Evolutionary conservation across 2,113 vertebrate species (phyloP).

Genomic region (Dunckerocampus dactyliophorus): DNA sequence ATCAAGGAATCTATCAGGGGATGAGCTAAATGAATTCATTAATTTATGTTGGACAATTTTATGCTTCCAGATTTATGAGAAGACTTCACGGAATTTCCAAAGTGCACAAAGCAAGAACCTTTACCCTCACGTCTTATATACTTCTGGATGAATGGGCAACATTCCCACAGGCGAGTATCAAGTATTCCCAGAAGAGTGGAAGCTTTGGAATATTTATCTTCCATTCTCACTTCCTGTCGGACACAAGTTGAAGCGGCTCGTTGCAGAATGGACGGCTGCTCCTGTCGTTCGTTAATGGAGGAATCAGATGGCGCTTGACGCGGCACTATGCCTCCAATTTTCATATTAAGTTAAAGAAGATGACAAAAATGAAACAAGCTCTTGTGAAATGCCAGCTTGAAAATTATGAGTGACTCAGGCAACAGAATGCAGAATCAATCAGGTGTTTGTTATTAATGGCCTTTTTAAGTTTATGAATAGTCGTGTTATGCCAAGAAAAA

Average conservation of each 20-base stretch:
- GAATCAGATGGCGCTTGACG: slow-evolving; percentile 23
- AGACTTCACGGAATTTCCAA: too few relatives aligned
- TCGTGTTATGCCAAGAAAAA: not conserved
- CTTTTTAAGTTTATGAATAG: slow-evolving; percentile 54
- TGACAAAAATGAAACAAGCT: slow-evolving; percentile 31
- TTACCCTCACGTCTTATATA: too few relatives aligned
- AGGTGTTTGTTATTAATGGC: slow-evolving; percentile 39
- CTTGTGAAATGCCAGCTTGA: slow-evolving; percentile 36
- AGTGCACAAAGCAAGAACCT: too few relatives aligned
- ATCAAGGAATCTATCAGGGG: not conserved
- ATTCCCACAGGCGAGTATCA: too few relatives aligned
- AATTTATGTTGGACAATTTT: not conserved
- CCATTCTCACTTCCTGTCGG: too few relatives aligned
- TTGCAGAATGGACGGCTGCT: too few relatives aligned
- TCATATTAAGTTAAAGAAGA: slow-evolving; percentile 32
- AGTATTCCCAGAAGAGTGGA: too few relatives aligned
- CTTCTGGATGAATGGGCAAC: too few relatives aligned
- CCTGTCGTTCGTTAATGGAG: not conserved
- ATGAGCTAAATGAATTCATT: too few relatives aligned
- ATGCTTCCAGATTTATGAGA: too few relatives aligned
- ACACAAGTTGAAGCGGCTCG: too few relatives aligned
- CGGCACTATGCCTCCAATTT: slow-evolving; percentile 27
- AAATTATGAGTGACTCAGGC: slow-evolving; percentile 45
- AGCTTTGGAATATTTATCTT: too few relatives aligned
- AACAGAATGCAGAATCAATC: slow-evolving; percentile 6